Evolutionary conservation across 64 coral and sea anemone species (phyloP).

Genomic region (Orbicella faveolata): DNA sequence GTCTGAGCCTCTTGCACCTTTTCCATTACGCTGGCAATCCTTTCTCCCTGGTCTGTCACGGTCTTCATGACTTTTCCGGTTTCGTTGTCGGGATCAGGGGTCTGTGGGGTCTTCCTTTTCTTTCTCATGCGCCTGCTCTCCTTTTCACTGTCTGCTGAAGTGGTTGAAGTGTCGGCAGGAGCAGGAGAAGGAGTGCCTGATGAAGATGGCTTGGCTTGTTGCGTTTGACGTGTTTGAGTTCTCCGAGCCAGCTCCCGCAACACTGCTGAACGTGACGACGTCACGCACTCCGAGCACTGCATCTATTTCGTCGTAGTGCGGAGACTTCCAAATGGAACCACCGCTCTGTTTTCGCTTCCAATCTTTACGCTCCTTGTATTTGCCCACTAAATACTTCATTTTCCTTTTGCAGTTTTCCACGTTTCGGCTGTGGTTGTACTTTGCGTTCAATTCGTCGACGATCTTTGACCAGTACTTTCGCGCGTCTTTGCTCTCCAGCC

Average conservation of each 20-base stretch:
- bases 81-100: not conserved
- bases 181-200: slow-evolving; percentile 4
- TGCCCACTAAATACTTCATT: slow-evolving; percentile 64
- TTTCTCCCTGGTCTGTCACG: slow-evolving; percentile 19
- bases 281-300: slow-evolving; percentile 60
- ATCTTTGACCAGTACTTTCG: slow-evolving; percentile 58
- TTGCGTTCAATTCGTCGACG: slow-evolving; percentile 46
- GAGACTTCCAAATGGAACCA: slow-evolving; percentile 51
- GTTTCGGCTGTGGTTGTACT: slow-evolving; percentile 45
- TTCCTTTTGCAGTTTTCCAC: slow-evolving; percentile 61
- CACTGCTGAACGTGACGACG: slow-evolving; percentile 56
- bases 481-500: slow-evolving; percentile 9
- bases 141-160: slow-evolving; percentile 34
- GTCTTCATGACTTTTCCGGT: not conserved
- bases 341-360: slow-evolving; percentile 54
- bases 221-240: not conserved
- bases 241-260: slow-evolving; percentile 1
- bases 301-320: slow-evolving; percentile 67
- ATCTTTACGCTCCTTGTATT: slow-evolving; percentile 56
- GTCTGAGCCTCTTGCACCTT: slow-evolving; percentile 22
- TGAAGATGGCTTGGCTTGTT: slow-evolving; percentile 31
- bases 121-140: slow-evolving; percentile 29
- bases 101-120: slow-evolving; percentile 55
- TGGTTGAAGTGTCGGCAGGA: not conserved
- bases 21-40: not conserved